Evolutionary conservation across 2,113 vertebrate genomes (phyloP).

Genomic region (Hepsetus odoe): DNA sequence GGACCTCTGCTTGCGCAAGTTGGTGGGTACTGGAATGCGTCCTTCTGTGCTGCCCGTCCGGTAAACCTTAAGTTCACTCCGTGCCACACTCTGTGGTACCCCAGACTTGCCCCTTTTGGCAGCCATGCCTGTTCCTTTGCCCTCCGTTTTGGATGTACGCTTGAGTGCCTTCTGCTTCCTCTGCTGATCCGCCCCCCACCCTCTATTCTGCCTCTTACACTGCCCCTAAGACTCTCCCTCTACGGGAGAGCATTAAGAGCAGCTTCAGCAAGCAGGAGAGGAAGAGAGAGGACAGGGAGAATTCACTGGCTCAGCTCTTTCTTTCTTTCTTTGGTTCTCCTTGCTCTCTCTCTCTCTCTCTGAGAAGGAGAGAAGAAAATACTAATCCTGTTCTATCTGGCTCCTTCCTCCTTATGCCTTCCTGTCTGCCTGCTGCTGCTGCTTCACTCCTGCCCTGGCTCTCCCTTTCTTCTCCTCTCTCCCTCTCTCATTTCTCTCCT

Average conservation of each 20-base stretch:
- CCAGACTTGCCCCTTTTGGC: conserved; percentile 84
- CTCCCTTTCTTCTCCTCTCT: conserved; percentile 57
- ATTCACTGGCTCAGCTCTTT: conserved; percentile 34
- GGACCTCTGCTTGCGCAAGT: conserved; percentile 93
- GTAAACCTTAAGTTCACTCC: conserved; percentile 91
- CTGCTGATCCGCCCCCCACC: conserved; percentile 30
- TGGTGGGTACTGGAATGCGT: conserved; percentile 80
- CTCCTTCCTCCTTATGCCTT: conserved; percentile 53
- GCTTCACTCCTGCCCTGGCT: conserved; percentile 71
- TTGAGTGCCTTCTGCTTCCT: conserved; percentile 70
- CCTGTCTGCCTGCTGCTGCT: conserved; percentile 73
- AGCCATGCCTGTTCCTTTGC: conserved; percentile 77
- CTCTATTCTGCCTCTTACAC: conserved; percentile 78
- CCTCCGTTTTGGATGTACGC: conserved; percentile 73
- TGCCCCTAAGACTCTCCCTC: conserved; percentile 83
- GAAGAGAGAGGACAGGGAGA: conserved; percentile 51
- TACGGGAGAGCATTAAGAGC: conserved; percentile 78
- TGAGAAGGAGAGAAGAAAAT: conserved; percentile 51
- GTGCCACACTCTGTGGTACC: conserved; percentile 73
- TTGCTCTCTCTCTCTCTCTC: conserved; percentile 45
- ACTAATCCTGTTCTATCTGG: conserved; percentile 57
- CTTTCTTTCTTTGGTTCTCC: conserved; percentile 45
- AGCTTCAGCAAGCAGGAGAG: conserved; percentile 63
- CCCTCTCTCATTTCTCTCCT: conserved; percentile 64
- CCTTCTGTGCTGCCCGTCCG: conserved; percentile 84